Base-by-base conservation (phyloP, 1,140 invertebrate genomes). In the Venturia canescens region DNA sequence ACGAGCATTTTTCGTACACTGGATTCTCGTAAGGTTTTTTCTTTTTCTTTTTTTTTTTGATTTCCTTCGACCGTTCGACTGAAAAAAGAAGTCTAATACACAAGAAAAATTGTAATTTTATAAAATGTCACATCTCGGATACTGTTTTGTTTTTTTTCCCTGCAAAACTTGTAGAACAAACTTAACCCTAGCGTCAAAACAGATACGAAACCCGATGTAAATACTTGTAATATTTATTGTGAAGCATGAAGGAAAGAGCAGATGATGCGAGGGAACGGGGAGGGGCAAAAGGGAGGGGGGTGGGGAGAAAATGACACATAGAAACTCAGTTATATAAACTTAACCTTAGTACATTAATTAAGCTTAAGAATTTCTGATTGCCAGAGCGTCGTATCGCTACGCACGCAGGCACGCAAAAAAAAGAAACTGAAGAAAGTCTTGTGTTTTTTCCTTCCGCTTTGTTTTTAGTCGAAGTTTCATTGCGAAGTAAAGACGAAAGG, bases 151-250 rank as follows among this genome's bases (percentile, higher is more conserved):
- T 66, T 78, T 23, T 69, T 34, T 7, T 11, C 9, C 27, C 27
- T 5, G 26, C 18, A 13, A 44, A 74, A 23, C 3, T 15, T 72
- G 21, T 50, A 72, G 31, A 27, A 76, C 50, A 76, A 31, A 76
- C 26, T 76, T 60, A 26, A 48, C 63, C 57, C 57, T 60, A 81
- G 75, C 29, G 53, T 75, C 71, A 63, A 31, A 63, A 18, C 57
- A 69, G 9, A 29, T 31, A 29, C 71, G 48, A 31, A n/a, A 82
- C 79, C 80, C 60, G 80, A 74, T 92, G 91, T 92, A 92, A 86
- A 92, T 92, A 92, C 82, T 90, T 92, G 90, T 92, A 92, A 91
- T 90, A 91, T 92, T 91, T 92, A 92, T 91, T 90, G 83, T 86
- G 85, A 83, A 86, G 72, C 82, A 77, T 83, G 83, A 80, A 81